Conservation (phyloP, 2,113 vertebrate genomes). For the Amblyornis subalaris region DNA sequence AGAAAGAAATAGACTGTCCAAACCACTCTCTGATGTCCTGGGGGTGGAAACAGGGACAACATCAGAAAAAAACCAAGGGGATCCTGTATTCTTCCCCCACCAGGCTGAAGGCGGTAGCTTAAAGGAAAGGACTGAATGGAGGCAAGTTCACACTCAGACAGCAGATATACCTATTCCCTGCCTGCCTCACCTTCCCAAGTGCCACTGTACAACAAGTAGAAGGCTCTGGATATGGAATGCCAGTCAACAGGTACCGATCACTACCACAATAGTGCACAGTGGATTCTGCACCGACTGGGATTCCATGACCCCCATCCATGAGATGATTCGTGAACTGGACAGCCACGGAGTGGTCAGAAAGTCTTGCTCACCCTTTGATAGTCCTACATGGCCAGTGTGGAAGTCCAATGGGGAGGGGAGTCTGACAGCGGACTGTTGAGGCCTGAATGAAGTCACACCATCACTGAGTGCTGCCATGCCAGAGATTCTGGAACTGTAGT, state of each 20-base stretch:
- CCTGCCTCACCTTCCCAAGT: background rate
- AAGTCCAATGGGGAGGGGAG: background rate
- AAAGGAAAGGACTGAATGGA: background rate
- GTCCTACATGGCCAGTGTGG: rapidly evolving
- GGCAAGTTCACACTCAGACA: background rate
- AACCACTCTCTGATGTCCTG: background rate
- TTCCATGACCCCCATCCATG: background rate
- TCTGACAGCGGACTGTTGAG: background rate
- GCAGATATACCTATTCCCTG: background rate
- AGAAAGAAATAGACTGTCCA: background rate
- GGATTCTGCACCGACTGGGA: rapidly evolving
- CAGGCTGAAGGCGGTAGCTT: background rate
- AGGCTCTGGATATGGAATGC: background rate
- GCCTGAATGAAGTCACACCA: background rate
- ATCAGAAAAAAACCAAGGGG: background rate
- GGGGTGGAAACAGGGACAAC: background rate
- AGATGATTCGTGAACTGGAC: no score
- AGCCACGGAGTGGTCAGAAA: background rate
- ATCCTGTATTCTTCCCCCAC: background rate
- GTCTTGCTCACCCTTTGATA: background rate
- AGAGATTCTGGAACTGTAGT: background rate
- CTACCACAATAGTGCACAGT: background rate
- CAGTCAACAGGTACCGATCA: rapidly evolving
- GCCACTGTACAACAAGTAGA: background rate
- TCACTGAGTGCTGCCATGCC: rapidly evolving